A percentile compares a stretch with the other conserved stretches of the same genome.
Evolutionary conservation across 2,797 vertebrate genomes (phyloP).

Genomic region (Spinus pinus): DNA sequence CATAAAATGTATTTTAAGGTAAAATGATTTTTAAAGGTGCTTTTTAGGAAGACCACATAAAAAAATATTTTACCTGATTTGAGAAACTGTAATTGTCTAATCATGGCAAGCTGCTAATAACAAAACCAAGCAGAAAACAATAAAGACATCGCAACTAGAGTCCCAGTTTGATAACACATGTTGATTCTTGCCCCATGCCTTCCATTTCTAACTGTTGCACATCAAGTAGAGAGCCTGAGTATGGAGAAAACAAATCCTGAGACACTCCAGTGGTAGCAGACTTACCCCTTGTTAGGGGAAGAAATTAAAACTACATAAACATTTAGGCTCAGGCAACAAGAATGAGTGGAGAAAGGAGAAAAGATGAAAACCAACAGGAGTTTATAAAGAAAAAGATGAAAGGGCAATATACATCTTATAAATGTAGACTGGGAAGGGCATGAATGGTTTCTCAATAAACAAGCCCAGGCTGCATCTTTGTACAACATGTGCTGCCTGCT

Average conservation of each 20-base stretch:
- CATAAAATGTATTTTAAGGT: not conserved
- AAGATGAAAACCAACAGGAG: not conserved
- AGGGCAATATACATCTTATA: not conserved
- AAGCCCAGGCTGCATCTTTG: not conserved
- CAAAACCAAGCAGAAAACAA: not conserved
- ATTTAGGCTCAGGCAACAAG: not conserved
- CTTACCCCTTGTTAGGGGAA: accelerated
- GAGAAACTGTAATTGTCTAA: not conserved
- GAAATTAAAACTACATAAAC: not conserved
- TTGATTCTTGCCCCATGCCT: not conserved
- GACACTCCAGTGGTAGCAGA: not conserved
- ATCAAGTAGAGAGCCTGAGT: not conserved
- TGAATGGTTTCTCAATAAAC: not conserved
- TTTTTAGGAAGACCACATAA: not conserved
- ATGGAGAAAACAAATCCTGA: not conserved
- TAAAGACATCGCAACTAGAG: not conserved
- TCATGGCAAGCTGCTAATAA: not conserved
- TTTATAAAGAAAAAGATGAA: not conserved
- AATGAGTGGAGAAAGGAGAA: not conserved
- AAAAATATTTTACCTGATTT: not conserved
- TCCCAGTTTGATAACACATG: not conserved
- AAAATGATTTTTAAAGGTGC: not conserved
- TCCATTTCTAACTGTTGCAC: not conserved
- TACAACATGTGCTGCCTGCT: not conserved
- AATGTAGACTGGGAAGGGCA: not conserved